These are phyloP conservation scores for Seladonia tumulorum DNA, from an alignment of 2,888 invertebrate species.

Conservation along the genomic window DNA sequence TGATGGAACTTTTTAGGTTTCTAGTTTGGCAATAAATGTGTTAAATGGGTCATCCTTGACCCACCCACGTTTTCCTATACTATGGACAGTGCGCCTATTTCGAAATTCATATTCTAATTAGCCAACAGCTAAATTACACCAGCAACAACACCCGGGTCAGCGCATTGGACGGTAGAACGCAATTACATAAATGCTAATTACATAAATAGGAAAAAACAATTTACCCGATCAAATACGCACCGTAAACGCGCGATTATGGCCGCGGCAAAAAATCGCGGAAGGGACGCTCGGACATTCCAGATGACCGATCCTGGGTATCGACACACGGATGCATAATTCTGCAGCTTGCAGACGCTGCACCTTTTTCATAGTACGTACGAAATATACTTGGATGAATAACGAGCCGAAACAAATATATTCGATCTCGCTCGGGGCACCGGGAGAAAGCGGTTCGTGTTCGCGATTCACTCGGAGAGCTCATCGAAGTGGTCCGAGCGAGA, in stretches of 20 bases:
- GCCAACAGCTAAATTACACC: too few relatives aligned
- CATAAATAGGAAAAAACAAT: not conserved
- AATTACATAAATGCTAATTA: not conserved
- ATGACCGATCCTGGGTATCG: conserved; percentile 42
- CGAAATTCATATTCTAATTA: too few relatives aligned
- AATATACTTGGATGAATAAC: conserved; percentile 65
- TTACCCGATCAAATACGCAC: not conserved
- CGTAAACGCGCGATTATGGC: not conserved
- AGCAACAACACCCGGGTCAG: too few relatives aligned
- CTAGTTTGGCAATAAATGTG: too few relatives aligned
- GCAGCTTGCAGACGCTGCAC: not conserved
- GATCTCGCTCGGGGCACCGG: conserved; percentile 65
- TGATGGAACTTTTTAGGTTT: too few relatives aligned
- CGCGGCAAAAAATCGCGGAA: not conserved
- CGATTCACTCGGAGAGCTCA: conserved; percentile 39
- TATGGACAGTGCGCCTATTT: too few relatives aligned
- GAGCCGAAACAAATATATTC: conserved; percentile 73
- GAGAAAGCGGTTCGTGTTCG: conserved; percentile 71
- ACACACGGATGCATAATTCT: conserved; percentile 23
- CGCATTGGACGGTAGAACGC: too few relatives aligned
- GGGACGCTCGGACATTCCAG: not conserved
- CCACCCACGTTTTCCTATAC: too few relatives aligned
- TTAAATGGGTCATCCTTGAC: too few relatives aligned
- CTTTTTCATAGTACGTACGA: conserved; percentile 12
- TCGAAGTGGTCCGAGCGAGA: conserved; percentile 50